A percentile compares a stretch with the other conserved stretches of the same genome.
Conservation (phyloP, 2,797 vertebrate species). For the Sebastes cheni region DNA sequence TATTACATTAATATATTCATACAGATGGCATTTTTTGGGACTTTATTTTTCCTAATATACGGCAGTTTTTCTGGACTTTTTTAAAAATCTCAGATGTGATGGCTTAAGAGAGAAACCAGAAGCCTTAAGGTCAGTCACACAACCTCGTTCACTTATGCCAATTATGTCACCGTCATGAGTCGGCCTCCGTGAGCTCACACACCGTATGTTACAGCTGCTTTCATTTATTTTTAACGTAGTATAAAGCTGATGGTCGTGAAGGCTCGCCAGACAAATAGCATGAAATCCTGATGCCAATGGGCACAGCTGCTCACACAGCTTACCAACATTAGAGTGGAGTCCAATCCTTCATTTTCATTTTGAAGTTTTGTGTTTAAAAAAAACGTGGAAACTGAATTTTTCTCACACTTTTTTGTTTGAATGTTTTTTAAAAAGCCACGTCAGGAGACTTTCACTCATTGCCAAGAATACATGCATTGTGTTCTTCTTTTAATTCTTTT, state of each 20-base stretch:
- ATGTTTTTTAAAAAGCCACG: slow-evolving; percentile 19
- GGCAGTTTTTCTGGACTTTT: neutral
- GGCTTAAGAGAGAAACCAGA: slow-evolving; percentile 67
- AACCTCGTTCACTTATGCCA: slow-evolving; percentile 60
- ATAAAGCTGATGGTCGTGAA: slow-evolving; percentile 40
- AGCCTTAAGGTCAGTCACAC: slow-evolving; percentile 73
- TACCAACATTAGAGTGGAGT: slow-evolving; percentile 4
- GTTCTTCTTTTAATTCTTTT: slow-evolving; percentile 35
- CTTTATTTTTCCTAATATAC: slow-evolving; percentile 36
- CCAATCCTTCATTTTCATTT: slow-evolving; percentile 1
- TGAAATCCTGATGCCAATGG: slow-evolving; percentile 36
- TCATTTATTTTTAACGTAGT: slow-evolving; percentile 68
- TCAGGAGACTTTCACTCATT: slow-evolving; percentile 51
- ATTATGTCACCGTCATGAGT: slow-evolving; percentile 68
- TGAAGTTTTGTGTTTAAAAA: slow-evolving; percentile 3
- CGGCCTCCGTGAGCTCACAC: slow-evolving; percentile 63
- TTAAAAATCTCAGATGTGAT: slow-evolving; percentile 33
- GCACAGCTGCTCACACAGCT: slow-evolving; percentile 38
- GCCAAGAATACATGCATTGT: slow-evolving; percentile 58
- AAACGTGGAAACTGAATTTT: neutral
- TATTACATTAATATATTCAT: slow-evolving; percentile 59
- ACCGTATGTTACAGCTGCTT: slow-evolving; percentile 69
- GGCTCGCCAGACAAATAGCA: slow-evolving; percentile 40
- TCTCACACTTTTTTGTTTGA: slow-evolving; percentile 16
- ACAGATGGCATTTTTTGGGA: slow-evolving; percentile 43